phyloP scores from a whole-genome alignment of 2,888 invertebrate species.

The Cyrtodaria siliqua region DNA sequence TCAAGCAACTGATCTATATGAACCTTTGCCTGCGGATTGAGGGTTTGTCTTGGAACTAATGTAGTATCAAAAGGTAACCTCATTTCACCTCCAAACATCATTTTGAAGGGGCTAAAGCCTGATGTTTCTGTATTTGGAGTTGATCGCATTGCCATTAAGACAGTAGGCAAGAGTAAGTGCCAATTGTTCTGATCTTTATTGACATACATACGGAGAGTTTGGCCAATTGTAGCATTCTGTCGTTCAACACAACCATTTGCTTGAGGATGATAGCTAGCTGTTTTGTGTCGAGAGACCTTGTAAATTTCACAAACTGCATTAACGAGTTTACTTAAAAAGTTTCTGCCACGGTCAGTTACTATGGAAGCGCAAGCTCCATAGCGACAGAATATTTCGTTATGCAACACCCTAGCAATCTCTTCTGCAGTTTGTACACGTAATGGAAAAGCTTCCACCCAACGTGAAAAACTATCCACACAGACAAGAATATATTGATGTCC shows the following conservation, averaged over 20 bases:
- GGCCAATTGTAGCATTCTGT: slow-evolving; percentile 38
- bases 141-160: slow-evolving; percentile 39
- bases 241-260: slow-evolving; percentile 50
- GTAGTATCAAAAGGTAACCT: slow-evolving; percentile 18
- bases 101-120: slow-evolving; percentile 28
- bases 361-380: slow-evolving; percentile 33
- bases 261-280: slow-evolving; percentile 48
- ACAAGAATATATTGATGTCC: slow-evolving; percentile 47
- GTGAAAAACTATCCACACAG: slow-evolving; percentile 39
- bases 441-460: slow-evolving; percentile 53
- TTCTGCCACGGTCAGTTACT: slow-evolving; percentile 48
- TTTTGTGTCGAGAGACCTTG: slow-evolving; percentile 41
- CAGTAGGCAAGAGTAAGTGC: slow-evolving; percentile 39
- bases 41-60: slow-evolving; percentile 14
- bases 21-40: slow-evolving; percentile 1
- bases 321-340: slow-evolving; percentile 37
- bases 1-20: slow-evolving; percentile 20
- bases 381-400: slow-evolving; percentile 35
- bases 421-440: slow-evolving; percentile 36
- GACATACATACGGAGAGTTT: slow-evolving; percentile 43
- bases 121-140: slow-evolving; percentile 35
- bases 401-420: slow-evolving; percentile 34
- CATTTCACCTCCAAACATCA: slow-evolving; percentile 35
- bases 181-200: slow-evolving; percentile 50
- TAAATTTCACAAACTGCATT: slow-evolving; percentile 49